phyloP scores from a whole-genome alignment of 2,888 invertebrate genomes.

The Germaria angustata region DNA sequence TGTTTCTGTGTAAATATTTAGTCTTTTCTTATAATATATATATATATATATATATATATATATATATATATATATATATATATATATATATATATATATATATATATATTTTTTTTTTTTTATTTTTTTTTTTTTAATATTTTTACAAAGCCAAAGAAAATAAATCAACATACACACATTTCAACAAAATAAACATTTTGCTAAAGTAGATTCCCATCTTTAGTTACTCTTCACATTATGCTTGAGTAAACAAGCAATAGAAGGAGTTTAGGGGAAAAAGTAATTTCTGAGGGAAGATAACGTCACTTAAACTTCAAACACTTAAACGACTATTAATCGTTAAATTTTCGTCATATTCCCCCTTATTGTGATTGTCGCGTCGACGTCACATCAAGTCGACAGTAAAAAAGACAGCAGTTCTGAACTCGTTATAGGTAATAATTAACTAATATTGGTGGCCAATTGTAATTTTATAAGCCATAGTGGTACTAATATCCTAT shows the following conservation, averaged over 20 bases:
- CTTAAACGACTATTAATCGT: not conserved
- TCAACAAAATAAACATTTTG: conserved; percentile 42
- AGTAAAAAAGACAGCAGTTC: no score
- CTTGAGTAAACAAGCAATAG: conserved; percentile 15
- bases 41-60: no score
- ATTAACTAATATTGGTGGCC: no score
- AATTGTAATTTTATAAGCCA: no score
- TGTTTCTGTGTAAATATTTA: conserved; percentile 77
- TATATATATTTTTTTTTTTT: conserved; percentile 14
- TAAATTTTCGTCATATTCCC: no score
- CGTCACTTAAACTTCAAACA: not conserved
- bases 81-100: not conserved
- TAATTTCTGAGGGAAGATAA: not conserved
- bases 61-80: no score
- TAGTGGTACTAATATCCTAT: no score
- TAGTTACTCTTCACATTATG: conserved; percentile 30
- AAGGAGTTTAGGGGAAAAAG: conserved; percentile 12
- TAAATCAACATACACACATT: not conserved
- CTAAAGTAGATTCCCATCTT: not conserved
- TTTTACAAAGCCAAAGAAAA: not conserved
- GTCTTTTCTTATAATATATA: conserved; percentile 46
- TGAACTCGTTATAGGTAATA: no score
- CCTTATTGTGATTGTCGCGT: no score
- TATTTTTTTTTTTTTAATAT: no score
- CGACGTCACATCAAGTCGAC: no score